A percentile compares a stretch with the other conserved stretches of the same genome.
Evolutionary conservation across 2,888 invertebrate genomes (phyloP).

Genomic region (Pachycephus smyrnensis): DNA sequence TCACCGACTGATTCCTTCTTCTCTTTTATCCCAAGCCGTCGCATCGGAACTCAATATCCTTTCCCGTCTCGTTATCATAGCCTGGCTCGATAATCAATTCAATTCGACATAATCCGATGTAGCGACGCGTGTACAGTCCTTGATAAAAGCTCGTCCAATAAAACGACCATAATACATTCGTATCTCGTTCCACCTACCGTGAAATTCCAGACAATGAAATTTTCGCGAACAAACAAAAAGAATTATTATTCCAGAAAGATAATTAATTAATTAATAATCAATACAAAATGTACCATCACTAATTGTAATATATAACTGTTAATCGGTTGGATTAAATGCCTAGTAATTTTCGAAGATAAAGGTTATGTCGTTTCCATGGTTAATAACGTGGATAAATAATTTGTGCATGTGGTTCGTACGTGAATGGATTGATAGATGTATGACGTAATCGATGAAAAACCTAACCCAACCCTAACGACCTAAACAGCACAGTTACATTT

Average conservation of each 20-base stretch:
- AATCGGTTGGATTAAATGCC: too few species aligned
- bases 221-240: neutral
- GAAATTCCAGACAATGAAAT: too few species aligned
- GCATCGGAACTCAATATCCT: neutral
- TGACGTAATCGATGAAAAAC: neutral
- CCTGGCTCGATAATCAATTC: conserved; percentile 4
- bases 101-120: neutral
- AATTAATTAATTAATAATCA: too few species aligned
- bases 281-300: neutral
- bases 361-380: too few species aligned
- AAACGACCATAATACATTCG: neutral
- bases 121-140: neutral
- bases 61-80: neutral
- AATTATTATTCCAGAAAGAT: too few species aligned
- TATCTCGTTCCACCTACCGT: too few species aligned
- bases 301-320: neutral
- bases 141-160: neutral
- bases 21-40: neutral
- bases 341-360: too few species aligned
- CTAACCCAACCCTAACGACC: neutral
- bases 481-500: neutral
- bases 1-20: neutral
- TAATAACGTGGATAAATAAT: too few species aligned
- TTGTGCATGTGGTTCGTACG: too few species aligned
- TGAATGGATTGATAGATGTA: too few species aligned